Evolutionary conservation across 2,888 invertebrate species (phyloP).

Genomic region (Nebria brevicollis): DNA sequence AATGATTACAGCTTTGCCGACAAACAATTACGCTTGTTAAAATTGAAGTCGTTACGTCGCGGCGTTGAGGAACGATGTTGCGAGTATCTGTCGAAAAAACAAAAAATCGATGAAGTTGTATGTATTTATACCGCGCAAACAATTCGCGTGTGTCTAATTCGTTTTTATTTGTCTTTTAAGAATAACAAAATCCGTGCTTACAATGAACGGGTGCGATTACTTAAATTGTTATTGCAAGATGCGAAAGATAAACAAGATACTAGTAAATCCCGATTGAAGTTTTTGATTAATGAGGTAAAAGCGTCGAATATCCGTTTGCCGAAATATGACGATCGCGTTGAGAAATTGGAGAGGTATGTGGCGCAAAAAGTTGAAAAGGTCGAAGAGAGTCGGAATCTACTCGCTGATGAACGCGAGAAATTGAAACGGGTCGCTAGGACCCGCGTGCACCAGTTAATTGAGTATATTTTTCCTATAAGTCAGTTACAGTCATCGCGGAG

Average conservation of each 20-base stretch:
- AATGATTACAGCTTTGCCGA: slow-evolving; percentile 67
- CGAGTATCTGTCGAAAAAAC: slow-evolving; percentile 64
- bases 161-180: slow-evolving; percentile 58
- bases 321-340: slow-evolving; percentile 72
- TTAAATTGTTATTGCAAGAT: slow-evolving; percentile 68
- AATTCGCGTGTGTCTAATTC: slow-evolving; percentile 11
- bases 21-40: slow-evolving; percentile 70
- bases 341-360: slow-evolving; percentile 69
- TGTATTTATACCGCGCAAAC: slow-evolving; percentile 9
- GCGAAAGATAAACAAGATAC: slow-evolving; percentile 62
- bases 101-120: slow-evolving; percentile 60
- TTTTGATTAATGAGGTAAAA: slow-evolving; percentile 57
- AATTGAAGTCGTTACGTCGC: slow-evolving; percentile 67
- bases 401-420: slow-evolving; percentile 65
- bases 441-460: slow-evolving; percentile 71
- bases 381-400: slow-evolving; percentile 64
- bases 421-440: slow-evolving; percentile 69
- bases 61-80: slow-evolving; percentile 68
- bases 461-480: slow-evolving; percentile 76
- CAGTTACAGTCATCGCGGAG: slow-evolving; percentile 65
- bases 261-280: slow-evolving; percentile 56
- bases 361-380: slow-evolving; percentile 66
- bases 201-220: slow-evolving; percentile 68
- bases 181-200: slow-evolving; percentile 70
- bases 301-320: slow-evolving; percentile 67